Evolutionary conservation across 1,140 invertebrate species (phyloP), one percentile per base, ranked within the genome.

Genomic region (Bicyclus anynana): DNA sequence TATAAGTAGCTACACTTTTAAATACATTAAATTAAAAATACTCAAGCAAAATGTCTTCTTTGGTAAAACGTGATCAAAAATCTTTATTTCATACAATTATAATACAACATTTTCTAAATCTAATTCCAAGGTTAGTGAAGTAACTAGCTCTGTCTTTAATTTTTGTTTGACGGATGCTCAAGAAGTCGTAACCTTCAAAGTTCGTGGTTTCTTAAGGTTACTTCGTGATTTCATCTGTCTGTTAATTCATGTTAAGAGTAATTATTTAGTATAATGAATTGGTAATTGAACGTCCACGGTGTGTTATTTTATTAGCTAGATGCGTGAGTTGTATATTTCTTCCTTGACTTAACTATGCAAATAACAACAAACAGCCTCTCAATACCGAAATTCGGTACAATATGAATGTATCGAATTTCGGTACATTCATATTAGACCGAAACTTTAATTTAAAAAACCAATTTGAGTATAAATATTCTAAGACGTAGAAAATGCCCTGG

Each of bases 111-210:
- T 59, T 48, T 16, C 21, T 59, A 35, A 47, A 37, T 21, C 47
- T 50, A 12, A 44, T 54, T 29, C 12, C 55, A 50, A 63, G 61
- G 61, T 63, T 51, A 63, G 61, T 63, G 48, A 40, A 16, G 37
- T 40, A 38, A 14, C 2, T 29, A 29, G 7, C 10, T 27, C n/a
- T 35, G 23, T 42, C 46, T 20, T 49, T 44, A 55, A 13, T 51
- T 55, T 46, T 54, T 55, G 20, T 54, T 46, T 12, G 29, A 33
- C n/a, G n/a, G 3, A 2, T 33, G 12, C 3, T 33, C 3, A n/a
- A 33, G 29, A 12, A 33, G 5, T 29, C 18, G 10, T 13, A 33
- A 46, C 59, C 49, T 59, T 47, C 42, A 42, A 50, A 49, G 21
- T 18, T 57, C 23, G 46, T 49, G 54, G 16, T 52, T 51, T 10